Percentiles rank a stretch among this genome's conserved stretches.
Conservation (phyloP, 2,797 vertebrate genomes). For the Apogon hyalosoma region DNA sequence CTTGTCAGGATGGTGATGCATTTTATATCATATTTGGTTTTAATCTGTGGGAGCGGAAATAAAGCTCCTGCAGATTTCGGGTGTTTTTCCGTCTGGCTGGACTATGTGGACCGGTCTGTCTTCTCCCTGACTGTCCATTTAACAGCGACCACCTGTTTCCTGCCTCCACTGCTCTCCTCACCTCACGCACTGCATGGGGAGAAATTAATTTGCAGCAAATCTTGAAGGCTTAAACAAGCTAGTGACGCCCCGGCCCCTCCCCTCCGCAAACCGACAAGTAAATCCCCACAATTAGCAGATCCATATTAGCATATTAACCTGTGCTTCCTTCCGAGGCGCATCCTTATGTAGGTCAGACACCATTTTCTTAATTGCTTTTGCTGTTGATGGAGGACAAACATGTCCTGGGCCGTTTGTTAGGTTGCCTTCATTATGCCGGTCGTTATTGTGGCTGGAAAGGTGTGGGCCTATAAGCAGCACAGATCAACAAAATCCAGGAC, state of each 20-base stretch:
- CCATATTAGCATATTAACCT: slow-evolving; percentile 88
- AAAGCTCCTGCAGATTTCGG: background rate
- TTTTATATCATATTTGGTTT: slow-evolving; percentile 40
- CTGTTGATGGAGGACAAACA: slow-evolving; percentile 75
- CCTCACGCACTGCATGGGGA: slow-evolving; percentile 68
- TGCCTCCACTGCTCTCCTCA: slow-evolving; percentile 66
- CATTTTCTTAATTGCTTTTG: slow-evolving; percentile 81
- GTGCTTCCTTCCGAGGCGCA: slow-evolving; percentile 72
- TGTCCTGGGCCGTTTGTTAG: slow-evolving; percentile 67
- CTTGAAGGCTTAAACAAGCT: slow-evolving; percentile 74
- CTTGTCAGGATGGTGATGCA: slow-evolving; percentile 34
- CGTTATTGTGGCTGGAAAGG: slow-evolving; percentile 75
- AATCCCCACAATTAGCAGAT: slow-evolving; percentile 83
- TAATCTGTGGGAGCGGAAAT: background rate
- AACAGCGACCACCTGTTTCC: slow-evolving; percentile 79
- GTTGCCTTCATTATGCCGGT: slow-evolving; percentile 61
- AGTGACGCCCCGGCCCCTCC: slow-evolving; percentile 52
- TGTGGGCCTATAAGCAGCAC: slow-evolving; percentile 21
- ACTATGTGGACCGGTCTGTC: background rate
- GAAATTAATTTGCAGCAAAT: slow-evolving; percentile 84
- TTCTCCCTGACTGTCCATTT: slow-evolving; percentile 45
- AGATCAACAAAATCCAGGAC: slow-evolving; percentile 10
- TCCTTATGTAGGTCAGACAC: slow-evolving; percentile 86
- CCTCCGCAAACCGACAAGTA: slow-evolving; percentile 71
- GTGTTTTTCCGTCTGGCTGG: background rate